A percentile compares a stretch with the other conserved stretches of the same genome.
Evolutionary conservation across 1,140 invertebrate genomes (phyloP).

Genomic region (Hycleus phaleratus): DNA sequence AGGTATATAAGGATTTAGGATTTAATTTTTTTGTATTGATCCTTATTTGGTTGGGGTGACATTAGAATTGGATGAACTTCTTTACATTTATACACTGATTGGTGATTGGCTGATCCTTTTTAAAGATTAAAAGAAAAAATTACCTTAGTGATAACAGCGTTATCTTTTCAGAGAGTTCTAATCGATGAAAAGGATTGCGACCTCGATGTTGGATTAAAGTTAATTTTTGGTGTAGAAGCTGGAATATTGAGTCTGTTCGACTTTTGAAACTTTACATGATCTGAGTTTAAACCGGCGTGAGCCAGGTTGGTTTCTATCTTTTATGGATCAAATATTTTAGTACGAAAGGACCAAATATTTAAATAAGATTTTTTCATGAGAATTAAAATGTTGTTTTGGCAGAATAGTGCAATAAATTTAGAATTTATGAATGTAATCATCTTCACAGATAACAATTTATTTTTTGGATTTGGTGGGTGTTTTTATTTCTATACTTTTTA

Average conservation of each 20-base stretch:
- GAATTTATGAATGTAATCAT: slow-evolving; percentile 47
- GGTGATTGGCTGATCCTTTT: slow-evolving; percentile 40
- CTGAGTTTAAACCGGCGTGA: slow-evolving; percentile 67
- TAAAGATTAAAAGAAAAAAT: slow-evolving; percentile 49
- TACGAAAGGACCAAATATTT: slow-evolving; percentile 56
- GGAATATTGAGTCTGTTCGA: slow-evolving; percentile 64
- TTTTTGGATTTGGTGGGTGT: too few species aligned
- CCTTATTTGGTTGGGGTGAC: slow-evolving; percentile 45
- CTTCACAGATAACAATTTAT: too few species aligned
- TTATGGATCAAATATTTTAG: slow-evolving; percentile 48
- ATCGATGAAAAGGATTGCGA: slow-evolving; percentile 60
- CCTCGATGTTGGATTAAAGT: slow-evolving; percentile 76
- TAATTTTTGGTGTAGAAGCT: slow-evolving; percentile 51
- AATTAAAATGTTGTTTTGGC: slow-evolving; percentile 27
- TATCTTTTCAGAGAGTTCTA: slow-evolving; percentile 55
- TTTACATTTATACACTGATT: slow-evolving; percentile 36
- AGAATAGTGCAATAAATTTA: slow-evolving; percentile 57
- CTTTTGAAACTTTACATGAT: slow-evolving; percentile 70
- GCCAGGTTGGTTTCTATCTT: slow-evolving; percentile 70
- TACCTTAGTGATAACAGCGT: slow-evolving; percentile 69
- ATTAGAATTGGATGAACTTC: slow-evolving; percentile 43
- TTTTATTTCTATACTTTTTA: too few species aligned
- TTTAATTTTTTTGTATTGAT: slow-evolving; percentile 34
- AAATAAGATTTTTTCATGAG: slow-evolving; percentile 13
- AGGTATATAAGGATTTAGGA: slow-evolving; percentile 38